These are phyloP conservation scores for Patagioenas fasciata DNA, from an alignment of 2,113 vertebrate species.

Conservation along the genomic window DNA sequence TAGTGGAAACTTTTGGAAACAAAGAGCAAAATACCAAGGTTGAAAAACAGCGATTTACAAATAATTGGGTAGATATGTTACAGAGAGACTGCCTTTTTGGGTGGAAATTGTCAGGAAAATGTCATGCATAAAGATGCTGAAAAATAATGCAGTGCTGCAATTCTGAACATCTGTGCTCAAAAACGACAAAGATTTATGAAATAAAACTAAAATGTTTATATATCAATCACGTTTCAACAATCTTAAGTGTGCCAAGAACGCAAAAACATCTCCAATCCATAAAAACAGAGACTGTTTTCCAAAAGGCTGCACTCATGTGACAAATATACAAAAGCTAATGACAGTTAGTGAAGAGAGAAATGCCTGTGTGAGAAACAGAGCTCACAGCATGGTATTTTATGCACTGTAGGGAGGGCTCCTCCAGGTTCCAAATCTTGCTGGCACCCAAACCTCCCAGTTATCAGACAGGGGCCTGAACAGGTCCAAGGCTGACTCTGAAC, in stretches of 20 bases:
- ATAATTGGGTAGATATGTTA: not conserved
- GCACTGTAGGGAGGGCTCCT: not conserved
- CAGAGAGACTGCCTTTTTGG: not conserved
- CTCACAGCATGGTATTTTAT: not conserved
- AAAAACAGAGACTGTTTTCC: not conserved
- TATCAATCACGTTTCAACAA: not conserved
- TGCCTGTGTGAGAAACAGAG: not conserved
- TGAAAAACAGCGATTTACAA: not conserved
- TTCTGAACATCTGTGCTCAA: not conserved
- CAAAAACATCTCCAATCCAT: not conserved
- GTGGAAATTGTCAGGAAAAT: not conserved
- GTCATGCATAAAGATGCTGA: not conserved
- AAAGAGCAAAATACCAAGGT: not conserved
- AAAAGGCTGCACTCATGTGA: not conserved
- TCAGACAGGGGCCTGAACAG: not conserved
- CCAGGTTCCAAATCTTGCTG: not conserved
- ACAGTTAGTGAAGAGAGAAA: not conserved
- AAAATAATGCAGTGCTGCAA: not conserved
- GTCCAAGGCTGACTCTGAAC: not conserved
- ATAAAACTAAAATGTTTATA: not conserved
- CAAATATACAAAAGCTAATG: not conserved
- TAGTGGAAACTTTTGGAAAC: not conserved
- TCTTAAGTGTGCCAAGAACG: not conserved
- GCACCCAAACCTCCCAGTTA: not conserved
- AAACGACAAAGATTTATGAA: not conserved